phyloP scores from a whole-genome alignment of 2,888 invertebrate genomes.

The Lordiphosa fenestrarum region DNA sequence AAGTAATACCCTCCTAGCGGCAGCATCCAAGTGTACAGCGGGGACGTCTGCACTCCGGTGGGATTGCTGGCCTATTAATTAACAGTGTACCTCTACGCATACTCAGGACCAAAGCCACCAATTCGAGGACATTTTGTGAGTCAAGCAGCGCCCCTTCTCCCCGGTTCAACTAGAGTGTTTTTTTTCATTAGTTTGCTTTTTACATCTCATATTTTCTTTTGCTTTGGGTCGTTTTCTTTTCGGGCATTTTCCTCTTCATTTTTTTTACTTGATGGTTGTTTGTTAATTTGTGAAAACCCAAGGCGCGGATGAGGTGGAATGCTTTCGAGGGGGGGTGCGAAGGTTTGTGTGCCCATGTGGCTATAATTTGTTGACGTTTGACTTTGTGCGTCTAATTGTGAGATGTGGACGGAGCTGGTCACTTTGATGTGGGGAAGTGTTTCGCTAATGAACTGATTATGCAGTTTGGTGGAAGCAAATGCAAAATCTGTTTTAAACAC shows the following conservation, averaged over 20 bases:
- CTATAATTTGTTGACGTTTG: slow-evolving; percentile 75
- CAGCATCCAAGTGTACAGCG: too few species aligned
- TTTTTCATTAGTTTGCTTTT: slow-evolving; percentile 11
- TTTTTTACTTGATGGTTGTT: slow-evolving; percentile 63
- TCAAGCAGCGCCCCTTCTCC: background rate
- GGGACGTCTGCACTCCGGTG: too few species aligned
- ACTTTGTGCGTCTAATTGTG: slow-evolving; percentile 74
- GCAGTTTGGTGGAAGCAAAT: slow-evolving; percentile 40
- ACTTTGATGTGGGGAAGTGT: slow-evolving; percentile 77
- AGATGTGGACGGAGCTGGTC: slow-evolving; percentile 58
- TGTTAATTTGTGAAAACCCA: slow-evolving; percentile 65
- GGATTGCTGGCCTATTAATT: too few species aligned
- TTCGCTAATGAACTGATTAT: slow-evolving; percentile 69
- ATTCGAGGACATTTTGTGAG: too few species aligned
- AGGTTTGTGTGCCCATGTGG: slow-evolving; percentile 62
- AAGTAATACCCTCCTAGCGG: too few species aligned
- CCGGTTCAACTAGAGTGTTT: slow-evolving; percentile 4
- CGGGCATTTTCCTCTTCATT: slow-evolving; percentile 8
- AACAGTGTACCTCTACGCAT: too few species aligned
- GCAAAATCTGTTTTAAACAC: slow-evolving; percentile 49
- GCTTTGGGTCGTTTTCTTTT: slow-evolving; percentile 43
- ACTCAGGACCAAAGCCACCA: too few species aligned
- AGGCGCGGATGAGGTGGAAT: slow-evolving; percentile 5
- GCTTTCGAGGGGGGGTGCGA: slow-evolving; percentile 7
- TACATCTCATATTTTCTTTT: slow-evolving; percentile 17